Evolutionary conservation across 2,888 invertebrate genomes (phyloP), one percentile per base, ranked within the genome.

Genomic region (Sarcophaga rosellei): DNA sequence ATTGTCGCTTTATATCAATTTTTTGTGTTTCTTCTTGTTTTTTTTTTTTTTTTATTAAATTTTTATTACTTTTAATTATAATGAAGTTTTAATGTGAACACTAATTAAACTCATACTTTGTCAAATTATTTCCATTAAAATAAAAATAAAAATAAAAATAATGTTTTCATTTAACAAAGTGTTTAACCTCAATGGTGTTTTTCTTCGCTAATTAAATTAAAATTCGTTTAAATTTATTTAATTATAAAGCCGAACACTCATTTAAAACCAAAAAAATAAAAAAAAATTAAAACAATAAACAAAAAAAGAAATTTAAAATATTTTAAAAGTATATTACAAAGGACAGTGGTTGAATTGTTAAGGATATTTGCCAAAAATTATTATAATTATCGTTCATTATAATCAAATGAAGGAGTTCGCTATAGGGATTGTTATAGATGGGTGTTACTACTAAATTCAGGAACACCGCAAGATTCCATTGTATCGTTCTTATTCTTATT

Each of bases 161-260:
- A 81, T 78, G 63, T 63, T 76, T 82, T 8, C 68, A 82, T 82
- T 81, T 77, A 75, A 85, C 62, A 82, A 35, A 59, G 69, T 69
- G 23, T 72, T 77, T 69, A 73, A 57, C 70, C 73, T 69, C 45
- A 62, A 69, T 47, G 78, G 76, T 85, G 17, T 80, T 59, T 65
- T 61, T 77, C 61, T 59, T 73, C 76, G 68, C 72, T 80, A 83
- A 83, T 78, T 77, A 66, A 77, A 81, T 77, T 76, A 77, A 77
- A 77, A 78, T 84, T 78, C 62, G 66, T 85, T 72, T 79, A 80
- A 86, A 72, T 83, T 82, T 68, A 85, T 75, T 82, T 73, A 81
- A 81, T 85, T 81, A 69, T 61, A 78, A 68, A 74, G 73, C 68
- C 66, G 61, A 81, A 76, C 72, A 25, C 57, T 70, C 75, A 74